Evolutionary conservation across 2,888 invertebrate species (phyloP).

Genomic region (Melangyna quadrimaculata): DNA sequence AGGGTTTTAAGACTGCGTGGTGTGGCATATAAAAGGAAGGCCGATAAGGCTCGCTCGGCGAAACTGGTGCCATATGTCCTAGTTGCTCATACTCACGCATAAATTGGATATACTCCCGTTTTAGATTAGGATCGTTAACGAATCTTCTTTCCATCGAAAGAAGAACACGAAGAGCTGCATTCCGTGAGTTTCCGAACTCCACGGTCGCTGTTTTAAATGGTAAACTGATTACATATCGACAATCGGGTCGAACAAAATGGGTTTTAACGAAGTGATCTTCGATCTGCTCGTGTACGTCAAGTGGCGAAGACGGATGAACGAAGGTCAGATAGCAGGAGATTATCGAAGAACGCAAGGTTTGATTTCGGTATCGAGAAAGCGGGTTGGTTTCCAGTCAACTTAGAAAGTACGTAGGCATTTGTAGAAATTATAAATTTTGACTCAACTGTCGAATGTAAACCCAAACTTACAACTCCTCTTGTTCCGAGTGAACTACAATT

Average conservation of each 20-base stretch:
- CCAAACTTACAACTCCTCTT: constrained; percentile 9
- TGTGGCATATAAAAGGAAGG: background rate
- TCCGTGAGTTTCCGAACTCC: background rate
- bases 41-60: background rate
- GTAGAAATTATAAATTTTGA: background rate
- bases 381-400: constrained; percentile 15
- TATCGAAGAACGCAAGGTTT: background rate
- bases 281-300: background rate
- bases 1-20: background rate
- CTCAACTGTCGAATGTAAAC: background rate
- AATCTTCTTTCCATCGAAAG: background rate
- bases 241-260: background rate
- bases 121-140: background rate
- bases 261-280: background rate
- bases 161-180: background rate
- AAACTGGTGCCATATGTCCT: background rate
- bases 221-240: background rate
- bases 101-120: background rate
- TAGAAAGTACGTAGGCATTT: constrained; percentile 1
- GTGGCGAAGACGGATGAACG: background rate
- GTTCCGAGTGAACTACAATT: background rate
- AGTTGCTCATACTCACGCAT: background rate
- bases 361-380: background rate
- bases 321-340: constrained; percentile 19
- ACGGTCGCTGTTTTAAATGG: background rate